A percentile compares a stretch with the other conserved stretches of the same genome.
Conservation (phyloP, 2,888 invertebrate genomes). For the Copidosoma aretas region DNA sequence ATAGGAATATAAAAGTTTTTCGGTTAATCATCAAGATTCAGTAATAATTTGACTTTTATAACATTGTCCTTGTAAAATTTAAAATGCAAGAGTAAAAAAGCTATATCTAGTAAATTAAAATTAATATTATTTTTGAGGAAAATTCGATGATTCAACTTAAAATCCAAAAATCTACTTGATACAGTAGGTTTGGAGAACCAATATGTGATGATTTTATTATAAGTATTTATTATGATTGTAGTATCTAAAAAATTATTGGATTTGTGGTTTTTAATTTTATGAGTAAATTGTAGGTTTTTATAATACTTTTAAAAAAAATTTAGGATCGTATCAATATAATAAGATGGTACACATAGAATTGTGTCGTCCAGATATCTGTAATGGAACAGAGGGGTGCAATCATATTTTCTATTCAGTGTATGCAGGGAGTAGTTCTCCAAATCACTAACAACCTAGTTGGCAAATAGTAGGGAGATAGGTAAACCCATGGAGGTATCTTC, state of each 20-base stretch:
- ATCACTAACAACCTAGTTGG: too few relatives aligned
- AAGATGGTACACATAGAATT: not conserved
- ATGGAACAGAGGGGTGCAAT: not conserved
- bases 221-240: not conserved
- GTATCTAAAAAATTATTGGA: not conserved
- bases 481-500: constrained; percentile 1
- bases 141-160: not conserved
- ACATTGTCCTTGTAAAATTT: not conserved
- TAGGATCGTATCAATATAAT: not conserved
- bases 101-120: not conserved
- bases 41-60: not conserved
- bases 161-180: not conserved
- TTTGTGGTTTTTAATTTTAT: not conserved
- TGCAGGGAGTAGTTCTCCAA: too few relatives aligned
- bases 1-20: not conserved
- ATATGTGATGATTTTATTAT: too few relatives aligned
- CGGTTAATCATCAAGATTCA: not conserved
- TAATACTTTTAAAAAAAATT: not conserved
- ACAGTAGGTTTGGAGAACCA: not conserved
- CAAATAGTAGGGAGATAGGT: not conserved
- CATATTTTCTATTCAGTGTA: too few relatives aligned
- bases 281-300: not conserved
- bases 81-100: not conserved
- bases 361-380: not conserved
- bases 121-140: not conserved